Percentiles rank a stretch among this genome's conserved stretches.
Evolutionary conservation across 1,140 invertebrate species (phyloP).

Genomic region (Aphelenchoides besseyi): DNA sequence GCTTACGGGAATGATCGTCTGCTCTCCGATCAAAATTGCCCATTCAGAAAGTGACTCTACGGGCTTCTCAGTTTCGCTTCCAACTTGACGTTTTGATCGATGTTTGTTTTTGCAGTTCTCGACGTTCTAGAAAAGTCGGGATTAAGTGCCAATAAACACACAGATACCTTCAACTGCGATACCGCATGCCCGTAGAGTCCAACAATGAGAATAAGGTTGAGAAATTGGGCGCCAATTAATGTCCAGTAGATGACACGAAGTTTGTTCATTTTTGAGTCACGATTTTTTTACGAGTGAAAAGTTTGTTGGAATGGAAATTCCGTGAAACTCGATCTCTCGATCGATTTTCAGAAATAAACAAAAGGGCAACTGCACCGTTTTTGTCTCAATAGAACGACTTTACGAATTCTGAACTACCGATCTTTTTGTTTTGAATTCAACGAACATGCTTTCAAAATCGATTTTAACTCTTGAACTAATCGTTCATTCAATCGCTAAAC

Average conservation of each 20-base stretch:
- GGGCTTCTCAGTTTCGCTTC: neutral
- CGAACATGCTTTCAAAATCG: too few relatives aligned
- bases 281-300: neutral
- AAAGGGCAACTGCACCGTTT: too few relatives aligned
- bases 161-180: constrained; percentile 17
- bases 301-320: too few relatives aligned
- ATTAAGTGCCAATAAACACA: neutral
- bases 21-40: constrained; percentile 57
- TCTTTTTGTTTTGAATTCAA: too few relatives aligned
- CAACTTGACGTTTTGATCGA: constrained; percentile 7
- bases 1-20: constrained; percentile 61
- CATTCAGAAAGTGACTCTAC: constrained; percentile 37
- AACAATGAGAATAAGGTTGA: constrained; percentile 22
- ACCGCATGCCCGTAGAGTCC: constrained; percentile 27
- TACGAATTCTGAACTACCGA: too few relatives aligned
- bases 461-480: too few relatives aligned
- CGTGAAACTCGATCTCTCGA: too few relatives aligned
- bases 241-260: neutral
- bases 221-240: constrained; percentile 24
- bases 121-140: neutral
- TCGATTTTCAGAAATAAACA: too few relatives aligned
- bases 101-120: neutral
- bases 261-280: constrained; percentile 10
- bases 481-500: too few relatives aligned
- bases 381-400: too few relatives aligned